Conservation (phyloP, 2,797 vertebrate species). For the Paramormyrops hopkinsi region DNA sequence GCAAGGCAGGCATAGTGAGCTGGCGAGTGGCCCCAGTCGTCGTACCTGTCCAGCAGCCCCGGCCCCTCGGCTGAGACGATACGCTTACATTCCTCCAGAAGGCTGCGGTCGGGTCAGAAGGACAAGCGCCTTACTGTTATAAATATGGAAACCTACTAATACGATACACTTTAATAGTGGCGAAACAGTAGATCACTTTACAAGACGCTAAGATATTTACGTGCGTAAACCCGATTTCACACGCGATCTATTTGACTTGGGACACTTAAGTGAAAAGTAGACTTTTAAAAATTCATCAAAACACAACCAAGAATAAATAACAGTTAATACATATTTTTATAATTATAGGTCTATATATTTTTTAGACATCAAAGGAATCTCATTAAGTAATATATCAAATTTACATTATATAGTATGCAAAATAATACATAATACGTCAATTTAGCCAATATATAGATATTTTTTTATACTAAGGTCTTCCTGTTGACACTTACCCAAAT, state of each 20-base stretch:
- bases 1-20: slow-evolving; percentile 29
- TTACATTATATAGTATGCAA: neutral
- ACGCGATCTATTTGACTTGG: neutral
- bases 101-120: slow-evolving; percentile 5
- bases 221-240: neutral
- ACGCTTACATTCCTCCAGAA: slow-evolving; percentile 16
- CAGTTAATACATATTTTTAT: neutral
- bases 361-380: neutral
- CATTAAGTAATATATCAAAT: neutral
- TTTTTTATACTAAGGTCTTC: neutral
- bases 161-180: neutral
- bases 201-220: neutral
- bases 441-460: neutral
- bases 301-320: neutral
- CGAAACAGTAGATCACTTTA: neutral
- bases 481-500: slow-evolving; percentile 15
- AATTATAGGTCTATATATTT: neutral
- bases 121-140: neutral
- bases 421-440: neutral
- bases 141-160: neutral
- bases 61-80: slow-evolving; percentile 17
- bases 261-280: neutral
- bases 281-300: neutral
- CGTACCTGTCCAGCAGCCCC: slow-evolving; percentile 14
- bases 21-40: slow-evolving; percentile 16